Evolutionary conservation across 2,888 invertebrate species (phyloP).

Genomic region (Hemaris fuciformis): DNA sequence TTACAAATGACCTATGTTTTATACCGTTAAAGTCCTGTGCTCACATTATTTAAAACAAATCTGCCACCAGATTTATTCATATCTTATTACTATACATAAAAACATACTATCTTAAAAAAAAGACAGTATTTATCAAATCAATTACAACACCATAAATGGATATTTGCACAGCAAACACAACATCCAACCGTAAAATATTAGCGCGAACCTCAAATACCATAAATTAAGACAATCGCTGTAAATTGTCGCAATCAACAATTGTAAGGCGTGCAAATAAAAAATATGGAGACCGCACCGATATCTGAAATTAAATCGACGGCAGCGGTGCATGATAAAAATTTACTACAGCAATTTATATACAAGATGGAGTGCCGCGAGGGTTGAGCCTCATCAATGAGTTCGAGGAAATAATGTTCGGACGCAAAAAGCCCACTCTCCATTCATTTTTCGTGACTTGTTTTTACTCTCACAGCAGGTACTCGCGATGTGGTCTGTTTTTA

Average conservation of each 20-base stretch:
- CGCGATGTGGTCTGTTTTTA: background rate
- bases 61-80: no score
- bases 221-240: conserved; percentile 14
- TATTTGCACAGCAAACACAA: background rate
- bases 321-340: conserved; percentile 36
- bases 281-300: conserved; percentile 37
- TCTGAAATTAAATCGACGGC: conserved; percentile 17
- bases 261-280: conserved; percentile 38
- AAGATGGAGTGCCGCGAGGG: conserved; percentile 39
- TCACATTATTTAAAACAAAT: no score
- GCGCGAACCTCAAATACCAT: background rate
- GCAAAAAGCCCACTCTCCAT: conserved; percentile 22
- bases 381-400: conserved; percentile 26
- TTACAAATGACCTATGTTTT: no score
- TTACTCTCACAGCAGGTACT: background rate
- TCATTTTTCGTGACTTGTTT: conserved; percentile 5
- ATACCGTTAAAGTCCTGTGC: no score
- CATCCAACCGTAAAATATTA: background rate
- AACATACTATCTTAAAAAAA: background rate
- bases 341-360: conserved; percentile 56
- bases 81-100: no score
- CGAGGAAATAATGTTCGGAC: conserved; percentile 34
- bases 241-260: conserved; percentile 26
- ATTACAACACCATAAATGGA: background rate
- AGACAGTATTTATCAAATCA: background rate